phyloP scores from a whole-genome alignment of 2,113 vertebrate genomes.

The Sinocyclocheilus anophthalmus region DNA sequence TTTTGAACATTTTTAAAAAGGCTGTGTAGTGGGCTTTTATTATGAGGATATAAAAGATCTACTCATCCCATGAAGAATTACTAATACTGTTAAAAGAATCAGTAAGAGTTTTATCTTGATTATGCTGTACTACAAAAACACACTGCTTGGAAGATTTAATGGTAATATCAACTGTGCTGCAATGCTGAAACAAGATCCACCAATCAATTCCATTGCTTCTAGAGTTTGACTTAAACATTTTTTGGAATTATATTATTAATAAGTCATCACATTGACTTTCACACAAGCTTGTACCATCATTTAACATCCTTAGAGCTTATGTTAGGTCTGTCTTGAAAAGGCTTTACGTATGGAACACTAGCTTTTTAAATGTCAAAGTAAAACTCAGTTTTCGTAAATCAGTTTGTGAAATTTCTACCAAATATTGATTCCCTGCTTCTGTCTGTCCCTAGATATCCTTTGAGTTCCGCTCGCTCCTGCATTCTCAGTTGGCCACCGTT shows the following conservation, averaged over 20 bases:
- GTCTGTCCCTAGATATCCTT: conserved; percentile 86
- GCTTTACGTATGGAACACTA: neutral
- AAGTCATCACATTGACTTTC: neutral
- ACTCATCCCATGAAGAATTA: neutral
- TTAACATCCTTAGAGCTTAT: conserved; percentile 10
- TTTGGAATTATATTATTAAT: neutral
- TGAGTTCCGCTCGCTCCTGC: conserved; percentile 93
- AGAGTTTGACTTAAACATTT: neutral
- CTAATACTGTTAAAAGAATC: neutral
- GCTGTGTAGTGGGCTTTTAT: neutral
- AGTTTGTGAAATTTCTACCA: neutral
- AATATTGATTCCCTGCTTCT: conserved; percentile 11
- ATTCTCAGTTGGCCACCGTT: conserved; percentile 88
- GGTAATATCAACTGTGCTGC: neutral
- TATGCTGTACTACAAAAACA: neutral
- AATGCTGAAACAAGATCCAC: neutral
- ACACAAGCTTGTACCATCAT: neutral
- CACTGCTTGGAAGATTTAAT: neutral
- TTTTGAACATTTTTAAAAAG: too few relatives aligned
- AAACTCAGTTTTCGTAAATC: neutral
- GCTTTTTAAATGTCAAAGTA: neutral
- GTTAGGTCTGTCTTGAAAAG: neutral
- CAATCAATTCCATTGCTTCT: neutral
- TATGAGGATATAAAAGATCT: neutral
- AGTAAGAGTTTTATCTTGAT: neutral